Conservation (phyloP, 2,113 vertebrate genomes). For the Pachypanchax playfairii region DNA sequence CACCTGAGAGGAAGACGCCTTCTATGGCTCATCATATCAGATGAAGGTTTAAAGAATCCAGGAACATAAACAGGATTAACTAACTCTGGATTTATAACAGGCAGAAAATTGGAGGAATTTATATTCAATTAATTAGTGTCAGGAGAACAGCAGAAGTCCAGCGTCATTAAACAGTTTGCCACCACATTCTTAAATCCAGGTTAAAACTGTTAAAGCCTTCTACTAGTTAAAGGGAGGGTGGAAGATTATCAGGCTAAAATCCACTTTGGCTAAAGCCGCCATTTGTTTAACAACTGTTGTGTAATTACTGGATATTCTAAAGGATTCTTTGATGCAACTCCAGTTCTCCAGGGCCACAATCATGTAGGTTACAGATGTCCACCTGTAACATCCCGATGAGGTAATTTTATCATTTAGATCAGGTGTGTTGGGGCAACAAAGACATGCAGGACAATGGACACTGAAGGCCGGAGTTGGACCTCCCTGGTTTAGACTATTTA, state of each 20-base stretch:
- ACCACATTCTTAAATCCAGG: neutral
- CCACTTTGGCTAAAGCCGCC: conserved; percentile 23
- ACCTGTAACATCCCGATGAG: too few species aligned
- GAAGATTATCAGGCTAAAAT: conserved; percentile 26
- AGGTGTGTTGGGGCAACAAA: too few species aligned
- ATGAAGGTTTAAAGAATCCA: conserved; percentile 1
- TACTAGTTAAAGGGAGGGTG: neutral
- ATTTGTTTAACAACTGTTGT: conserved; percentile 4
- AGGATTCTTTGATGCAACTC: neutral
- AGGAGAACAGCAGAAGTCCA: neutral
- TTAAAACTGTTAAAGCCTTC: neutral
- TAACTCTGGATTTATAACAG: neutral
- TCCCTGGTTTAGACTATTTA: too few species aligned
- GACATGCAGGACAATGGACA: too few species aligned
- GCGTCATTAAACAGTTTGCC: neutral
- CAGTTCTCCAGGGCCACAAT: too few species aligned
- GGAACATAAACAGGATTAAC: too few species aligned
- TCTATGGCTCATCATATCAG: neutral
- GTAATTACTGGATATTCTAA: conserved; percentile 4
- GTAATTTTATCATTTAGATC: too few species aligned
- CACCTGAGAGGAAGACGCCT: neutral
- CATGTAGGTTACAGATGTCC: too few species aligned
- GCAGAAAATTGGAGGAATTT: neutral
- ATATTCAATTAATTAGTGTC: neutral
- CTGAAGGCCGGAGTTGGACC: too few species aligned